A percentile compares a stretch with the other conserved stretches of the same genome.
Evolutionary conservation across 2,888 invertebrate genomes (phyloP).

Genomic region (Cactoblastis cactorum): DNA sequence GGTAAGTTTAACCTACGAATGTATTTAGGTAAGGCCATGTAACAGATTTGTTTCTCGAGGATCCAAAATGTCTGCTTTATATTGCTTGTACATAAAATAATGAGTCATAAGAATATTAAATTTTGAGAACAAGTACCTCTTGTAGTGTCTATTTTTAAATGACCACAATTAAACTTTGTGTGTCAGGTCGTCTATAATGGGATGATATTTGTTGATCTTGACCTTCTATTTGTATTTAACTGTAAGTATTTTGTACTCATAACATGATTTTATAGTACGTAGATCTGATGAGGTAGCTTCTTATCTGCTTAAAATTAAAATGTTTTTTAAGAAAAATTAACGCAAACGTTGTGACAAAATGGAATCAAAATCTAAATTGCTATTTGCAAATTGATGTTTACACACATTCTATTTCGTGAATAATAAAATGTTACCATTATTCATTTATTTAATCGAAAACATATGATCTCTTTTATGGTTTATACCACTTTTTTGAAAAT

Average conservation of each 20-base stretch:
- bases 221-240: not conserved
- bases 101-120: slow-evolving; percentile 7
- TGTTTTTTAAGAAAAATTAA: too few relatives aligned
- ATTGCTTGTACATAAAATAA: not conserved
- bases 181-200: not conserved
- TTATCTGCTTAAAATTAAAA: not conserved
- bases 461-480: too few relatives aligned
- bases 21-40: slow-evolving; percentile 19
- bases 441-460: too few relatives aligned
- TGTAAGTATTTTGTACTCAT: not conserved
- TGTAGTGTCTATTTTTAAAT: not conserved
- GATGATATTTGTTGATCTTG: not conserved
- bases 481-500: too few relatives aligned
- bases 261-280: not conserved
- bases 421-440: too few relatives aligned
- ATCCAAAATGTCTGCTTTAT: not conserved
- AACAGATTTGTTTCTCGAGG: slow-evolving; percentile 16
- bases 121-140: not conserved
- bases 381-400: too few relatives aligned
- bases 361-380: too few relatives aligned
- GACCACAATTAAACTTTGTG: not conserved
- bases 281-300: not conserved
- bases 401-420: too few relatives aligned
- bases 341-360: too few relatives aligned
- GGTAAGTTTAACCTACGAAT: slow-evolving; percentile 4